Evolutionary conservation across 2,113 vertebrate species (phyloP).

Genomic region (Pachyramphus minor): DNA sequence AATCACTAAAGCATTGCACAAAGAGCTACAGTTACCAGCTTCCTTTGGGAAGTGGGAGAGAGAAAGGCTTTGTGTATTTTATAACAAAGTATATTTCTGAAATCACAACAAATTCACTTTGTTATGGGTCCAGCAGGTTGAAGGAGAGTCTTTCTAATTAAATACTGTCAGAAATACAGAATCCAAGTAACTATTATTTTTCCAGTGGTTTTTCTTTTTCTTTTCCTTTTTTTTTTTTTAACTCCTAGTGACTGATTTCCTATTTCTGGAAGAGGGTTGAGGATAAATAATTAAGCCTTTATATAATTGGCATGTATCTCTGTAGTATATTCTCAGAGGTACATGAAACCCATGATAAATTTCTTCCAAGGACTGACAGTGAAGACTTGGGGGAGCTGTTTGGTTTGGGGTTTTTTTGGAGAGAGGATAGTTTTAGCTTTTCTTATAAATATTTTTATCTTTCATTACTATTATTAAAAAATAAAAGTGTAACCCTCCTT

Average conservation of each 20-base stretch:
- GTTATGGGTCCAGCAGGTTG: background rate
- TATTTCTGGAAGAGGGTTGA: background rate
- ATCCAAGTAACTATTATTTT: background rate
- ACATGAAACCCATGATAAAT: background rate
- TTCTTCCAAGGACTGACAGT: background rate
- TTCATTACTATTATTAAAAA: background rate
- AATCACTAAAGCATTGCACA: background rate
- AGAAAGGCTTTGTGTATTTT: background rate
- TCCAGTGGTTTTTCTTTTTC: background rate
- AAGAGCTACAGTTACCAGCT: background rate
- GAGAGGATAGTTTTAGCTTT: background rate
- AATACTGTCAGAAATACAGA: background rate
- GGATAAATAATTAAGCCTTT: background rate
- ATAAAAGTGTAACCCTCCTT: background rate
- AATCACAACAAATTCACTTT: background rate
- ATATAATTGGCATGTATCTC: background rate
- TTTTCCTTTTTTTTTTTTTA: rapidly evolving
- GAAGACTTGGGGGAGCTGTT: background rate
- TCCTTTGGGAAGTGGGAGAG: background rate
- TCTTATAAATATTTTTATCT: background rate
- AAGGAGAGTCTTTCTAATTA: background rate
- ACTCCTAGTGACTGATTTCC: background rate
- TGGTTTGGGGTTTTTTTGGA: background rate
- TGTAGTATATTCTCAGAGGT: background rate
- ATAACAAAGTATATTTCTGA: background rate